Percentiles rank a stretch among this genome's conserved stretches.
phyloP scores from a whole-genome alignment of 2,113 vertebrate species.

The Microcebus tavaratra region DNA sequence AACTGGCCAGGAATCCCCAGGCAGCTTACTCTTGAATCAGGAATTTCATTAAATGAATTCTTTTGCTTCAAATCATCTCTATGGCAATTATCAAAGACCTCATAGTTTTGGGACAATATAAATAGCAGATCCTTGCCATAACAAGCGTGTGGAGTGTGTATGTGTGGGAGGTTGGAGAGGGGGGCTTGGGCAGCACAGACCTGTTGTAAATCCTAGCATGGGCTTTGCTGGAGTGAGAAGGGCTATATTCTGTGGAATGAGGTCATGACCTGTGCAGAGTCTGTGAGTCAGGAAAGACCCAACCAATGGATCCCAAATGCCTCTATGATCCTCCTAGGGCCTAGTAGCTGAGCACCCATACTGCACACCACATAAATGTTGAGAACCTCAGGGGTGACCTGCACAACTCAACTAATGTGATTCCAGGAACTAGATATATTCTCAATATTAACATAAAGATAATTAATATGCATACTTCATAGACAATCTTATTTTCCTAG shows the following conservation, averaged over 20 bases:
- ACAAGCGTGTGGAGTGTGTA: fast-evolving
- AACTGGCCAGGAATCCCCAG: background rate
- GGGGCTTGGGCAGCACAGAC: background rate
- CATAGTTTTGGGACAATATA: background rate
- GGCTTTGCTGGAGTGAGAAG: background rate
- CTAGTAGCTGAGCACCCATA: background rate
- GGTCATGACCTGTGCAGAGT: background rate
- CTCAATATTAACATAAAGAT: background rate
- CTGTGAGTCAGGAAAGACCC: background rate
- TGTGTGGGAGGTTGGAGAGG: too few relatives aligned
- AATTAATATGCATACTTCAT: background rate
- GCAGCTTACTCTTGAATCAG: background rate
- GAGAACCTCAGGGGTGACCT: background rate
- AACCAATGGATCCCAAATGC: background rate
- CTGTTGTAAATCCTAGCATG: background rate
- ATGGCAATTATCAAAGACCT: background rate
- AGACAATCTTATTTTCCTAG: background rate
- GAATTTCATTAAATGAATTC: background rate
- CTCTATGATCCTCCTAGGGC: background rate
- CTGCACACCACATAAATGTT: background rate
- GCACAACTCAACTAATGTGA: background rate
- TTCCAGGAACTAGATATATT: background rate
- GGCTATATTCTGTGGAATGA: background rate
- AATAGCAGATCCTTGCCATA: background rate
- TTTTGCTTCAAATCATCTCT: background rate